Base-by-base conservation (phyloP, 2,888 invertebrate genomes). In the Atethmia centrago region DNA sequence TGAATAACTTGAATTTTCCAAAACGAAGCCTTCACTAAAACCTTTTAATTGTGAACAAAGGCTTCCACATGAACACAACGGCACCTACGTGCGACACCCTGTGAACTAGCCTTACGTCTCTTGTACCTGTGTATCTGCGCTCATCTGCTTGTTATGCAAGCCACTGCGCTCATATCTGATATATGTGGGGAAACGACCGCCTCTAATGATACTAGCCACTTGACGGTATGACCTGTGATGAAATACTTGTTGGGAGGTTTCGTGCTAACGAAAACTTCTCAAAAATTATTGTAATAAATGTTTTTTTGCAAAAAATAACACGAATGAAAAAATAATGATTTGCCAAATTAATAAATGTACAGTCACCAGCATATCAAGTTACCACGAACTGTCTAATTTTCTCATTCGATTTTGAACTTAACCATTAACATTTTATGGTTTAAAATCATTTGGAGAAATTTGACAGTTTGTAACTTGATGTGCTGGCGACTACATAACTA, bases 91-190 rank as follows among this genome's bases (percentile, higher is more conserved):
- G 0, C 1, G 14, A 1, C 10, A 31, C 28, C 21, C 16, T n/a
- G 42, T 56, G 28, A 31, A 47, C 28, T 16, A 40, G 8, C 9
- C 36, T 59, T 25, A n/a, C 31, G 21, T 55, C 19, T 0, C 9
- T 42, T 28, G 16, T n/a, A 21, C 9, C 19, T 36, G 47, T 42
- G 40, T 10, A 12, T 49, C 53, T 12, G 19, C 19, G 19, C 19
- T 19, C 55, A 61, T 51, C 49, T 66, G 62, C 40, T 73, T 63
- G 31, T 14, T 25, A 72, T 63, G 79, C 77, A 14, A 28, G 21
- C 1, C 51, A 12, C 45, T 19, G 3, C 31, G 40, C 65, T 79
- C 59, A 61, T 62, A 25, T 62, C 45, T 28, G 42, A 71, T 42
- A 51, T 36, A 47, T 51, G 55, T 28, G 25, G 40, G 40, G 36